Conservation (phyloP, 2,113 vertebrate species). For the Pipra filicauda region DNA sequence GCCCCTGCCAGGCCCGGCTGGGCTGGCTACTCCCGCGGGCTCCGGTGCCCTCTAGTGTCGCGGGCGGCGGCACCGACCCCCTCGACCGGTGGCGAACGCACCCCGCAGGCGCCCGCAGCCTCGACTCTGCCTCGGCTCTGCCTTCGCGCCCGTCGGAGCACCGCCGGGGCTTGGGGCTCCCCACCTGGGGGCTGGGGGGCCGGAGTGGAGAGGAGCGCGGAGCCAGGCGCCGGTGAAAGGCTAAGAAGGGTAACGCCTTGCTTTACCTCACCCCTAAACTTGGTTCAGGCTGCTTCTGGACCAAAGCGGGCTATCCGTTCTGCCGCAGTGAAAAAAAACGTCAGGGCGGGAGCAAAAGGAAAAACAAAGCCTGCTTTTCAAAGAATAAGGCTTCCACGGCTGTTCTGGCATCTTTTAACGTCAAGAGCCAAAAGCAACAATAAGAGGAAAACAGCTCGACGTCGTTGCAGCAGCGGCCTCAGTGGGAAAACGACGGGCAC, state of each 20-base stretch:
- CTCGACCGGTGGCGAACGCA: background rate
- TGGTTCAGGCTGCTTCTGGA: background rate
- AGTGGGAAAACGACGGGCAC: background rate
- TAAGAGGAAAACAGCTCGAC: background rate
- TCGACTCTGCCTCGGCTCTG: background rate
- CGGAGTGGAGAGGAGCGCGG: too few species aligned
- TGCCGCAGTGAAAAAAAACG: background rate
- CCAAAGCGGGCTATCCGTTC: background rate
- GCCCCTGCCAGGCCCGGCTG: background rate
- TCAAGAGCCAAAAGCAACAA: background rate
- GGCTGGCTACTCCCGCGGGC: background rate
- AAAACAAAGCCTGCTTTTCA: background rate
- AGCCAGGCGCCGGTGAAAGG: background rate
- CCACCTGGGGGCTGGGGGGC: too few species aligned
- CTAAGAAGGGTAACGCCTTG: too few species aligned
- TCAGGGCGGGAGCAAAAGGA: background rate
- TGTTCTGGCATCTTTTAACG: background rate
- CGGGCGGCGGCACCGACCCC: background rate
- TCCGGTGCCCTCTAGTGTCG: conserved; percentile 59
- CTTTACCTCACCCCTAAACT: background rate
- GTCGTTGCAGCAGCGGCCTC: background rate
- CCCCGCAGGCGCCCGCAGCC: background rate
- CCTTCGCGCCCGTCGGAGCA: background rate
- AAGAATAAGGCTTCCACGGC: background rate
- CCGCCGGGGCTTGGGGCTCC: too few species aligned